A percentile compares a stretch with the other conserved stretches of the same genome.
phyloP scores from a whole-genome alignment of 2,113 vertebrate species.

The Mobula hypostoma region DNA sequence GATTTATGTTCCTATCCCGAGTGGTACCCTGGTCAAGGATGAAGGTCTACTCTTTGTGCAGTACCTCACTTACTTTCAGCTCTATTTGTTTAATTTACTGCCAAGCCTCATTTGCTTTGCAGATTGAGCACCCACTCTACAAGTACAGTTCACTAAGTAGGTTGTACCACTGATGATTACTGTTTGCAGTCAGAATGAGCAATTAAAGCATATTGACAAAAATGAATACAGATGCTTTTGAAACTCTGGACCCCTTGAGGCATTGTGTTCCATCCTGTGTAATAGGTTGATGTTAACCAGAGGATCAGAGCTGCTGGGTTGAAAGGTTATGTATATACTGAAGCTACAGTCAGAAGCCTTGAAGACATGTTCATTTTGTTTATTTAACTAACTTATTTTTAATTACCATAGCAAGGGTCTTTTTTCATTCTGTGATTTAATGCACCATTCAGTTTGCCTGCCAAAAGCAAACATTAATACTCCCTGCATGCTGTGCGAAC shows the following conservation, averaged over 20 bases:
- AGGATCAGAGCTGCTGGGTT: constrained; percentile 4
- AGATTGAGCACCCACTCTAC: not conserved
- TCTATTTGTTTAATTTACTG: not conserved
- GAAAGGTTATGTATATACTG: constrained; percentile 31
- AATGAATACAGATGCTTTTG: constrained; percentile 28
- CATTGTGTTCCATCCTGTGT: constrained; percentile 3
- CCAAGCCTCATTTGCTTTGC: not conserved
- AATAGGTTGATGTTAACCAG: constrained; percentile 20
- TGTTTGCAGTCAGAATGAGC: not conserved
- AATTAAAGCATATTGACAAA: constrained; percentile 17
- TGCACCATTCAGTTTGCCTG: not conserved
- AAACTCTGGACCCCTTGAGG: constrained; percentile 3
- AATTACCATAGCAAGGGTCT: not conserved
- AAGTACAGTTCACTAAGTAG: not conserved
- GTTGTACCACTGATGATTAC: not conserved
- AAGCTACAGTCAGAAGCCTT: not conserved
- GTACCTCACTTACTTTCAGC: too few species aligned
- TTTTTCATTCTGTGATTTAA: constrained; percentile 20
- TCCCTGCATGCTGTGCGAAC: not conserved
- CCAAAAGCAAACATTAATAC: constrained; percentile 4
- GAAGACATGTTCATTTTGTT: not conserved
- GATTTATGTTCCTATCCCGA: not conserved
- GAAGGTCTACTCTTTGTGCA: not conserved
- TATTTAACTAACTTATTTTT: constrained; percentile 21
- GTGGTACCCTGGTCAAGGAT: not conserved